Evolutionary conservation across 2,113 vertebrate species (phyloP).

Genomic region (Anguilla rostrata): DNA sequence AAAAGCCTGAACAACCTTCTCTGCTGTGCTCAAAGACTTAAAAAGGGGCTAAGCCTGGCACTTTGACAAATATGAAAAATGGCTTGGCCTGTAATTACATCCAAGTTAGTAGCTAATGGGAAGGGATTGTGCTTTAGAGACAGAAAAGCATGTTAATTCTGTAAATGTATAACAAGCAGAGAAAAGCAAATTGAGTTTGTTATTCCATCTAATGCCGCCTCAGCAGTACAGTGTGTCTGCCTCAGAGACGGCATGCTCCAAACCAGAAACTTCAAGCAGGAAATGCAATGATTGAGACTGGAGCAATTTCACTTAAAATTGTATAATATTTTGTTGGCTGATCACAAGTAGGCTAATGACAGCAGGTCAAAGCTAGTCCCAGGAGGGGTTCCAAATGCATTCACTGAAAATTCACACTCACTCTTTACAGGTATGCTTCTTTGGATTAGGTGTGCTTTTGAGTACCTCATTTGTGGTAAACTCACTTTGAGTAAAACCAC

Average conservation of each 20-base stretch:
- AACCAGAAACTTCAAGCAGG: not conserved
- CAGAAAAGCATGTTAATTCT: not conserved
- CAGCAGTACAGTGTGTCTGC: not conserved
- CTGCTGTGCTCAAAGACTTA: not conserved
- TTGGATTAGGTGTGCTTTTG: no score
- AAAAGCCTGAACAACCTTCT: conserved; percentile 15
- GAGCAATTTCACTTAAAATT: no score
- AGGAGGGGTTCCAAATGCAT: no score
- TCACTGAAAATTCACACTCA: no score
- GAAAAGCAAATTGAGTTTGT: not conserved
- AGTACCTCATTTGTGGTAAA: no score
- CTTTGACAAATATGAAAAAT: not conserved
- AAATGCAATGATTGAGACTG: not conserved
- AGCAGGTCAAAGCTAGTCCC: no score
- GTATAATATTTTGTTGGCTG: not conserved
- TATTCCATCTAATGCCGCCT: not conserved
- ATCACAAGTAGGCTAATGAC: no score
- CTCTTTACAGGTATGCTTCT: no score
- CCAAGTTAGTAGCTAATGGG: not conserved
- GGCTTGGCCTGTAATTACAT: not conserved
- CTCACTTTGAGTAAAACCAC: no score
- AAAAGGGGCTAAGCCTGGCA: not conserved
- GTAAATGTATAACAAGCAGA: not conserved
- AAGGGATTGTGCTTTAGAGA: not conserved
- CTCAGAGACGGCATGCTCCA: not conserved